Percentiles rank a stretch among this genome's conserved stretches.
Evolutionary conservation across 2,888 invertebrate genomes (phyloP).

Genomic region (Caenorhabditis wallacei): DNA sequence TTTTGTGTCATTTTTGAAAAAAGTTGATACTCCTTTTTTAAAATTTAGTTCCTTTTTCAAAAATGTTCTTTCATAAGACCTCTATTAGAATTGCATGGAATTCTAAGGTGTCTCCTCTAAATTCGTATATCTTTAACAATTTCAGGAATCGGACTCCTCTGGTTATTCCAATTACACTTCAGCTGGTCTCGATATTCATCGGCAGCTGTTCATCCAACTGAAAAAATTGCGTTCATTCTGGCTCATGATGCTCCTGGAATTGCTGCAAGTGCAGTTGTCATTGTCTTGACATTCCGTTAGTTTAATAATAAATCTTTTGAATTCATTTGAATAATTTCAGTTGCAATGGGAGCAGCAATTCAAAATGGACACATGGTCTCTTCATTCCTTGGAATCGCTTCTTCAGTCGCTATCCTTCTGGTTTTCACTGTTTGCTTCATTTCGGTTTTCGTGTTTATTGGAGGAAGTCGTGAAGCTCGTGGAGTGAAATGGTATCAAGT

Average conservation of each 20-base stretch:
- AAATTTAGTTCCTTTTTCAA: too few species aligned
- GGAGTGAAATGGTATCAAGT: slow-evolving; percentile 82
- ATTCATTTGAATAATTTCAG: slow-evolving; percentile 66
- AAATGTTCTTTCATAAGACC: too few species aligned
- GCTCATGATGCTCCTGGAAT: slow-evolving; percentile 80
- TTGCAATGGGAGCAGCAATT: slow-evolving; percentile 68
- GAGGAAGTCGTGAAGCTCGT: slow-evolving; percentile 78
- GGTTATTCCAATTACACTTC: slow-evolving; percentile 69
- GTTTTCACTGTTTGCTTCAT: slow-evolving; percentile 76
- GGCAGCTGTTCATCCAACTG: slow-evolving; percentile 81
- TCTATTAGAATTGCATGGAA: too few species aligned
- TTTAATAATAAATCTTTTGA: background rate
- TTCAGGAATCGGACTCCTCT: slow-evolving; percentile 76
- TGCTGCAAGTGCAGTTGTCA: slow-evolving; percentile 70
- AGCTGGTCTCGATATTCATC: slow-evolving; percentile 80
- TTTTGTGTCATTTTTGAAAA: too few species aligned
- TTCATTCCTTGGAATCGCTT: slow-evolving; percentile 74
- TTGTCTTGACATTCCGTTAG: slow-evolving; percentile 70
- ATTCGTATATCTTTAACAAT: too few species aligned
- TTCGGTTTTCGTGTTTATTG: slow-evolving; percentile 76
- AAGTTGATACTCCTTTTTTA: too few species aligned
- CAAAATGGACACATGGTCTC: slow-evolving; percentile 72
- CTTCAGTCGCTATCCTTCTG: slow-evolving; percentile 74
- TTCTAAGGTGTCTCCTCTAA: too few species aligned
- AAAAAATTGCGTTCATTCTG: slow-evolving; percentile 82